phyloP scores from a whole-genome alignment of 2,797 vertebrate genomes.

The Sebastes alutus region DNA sequence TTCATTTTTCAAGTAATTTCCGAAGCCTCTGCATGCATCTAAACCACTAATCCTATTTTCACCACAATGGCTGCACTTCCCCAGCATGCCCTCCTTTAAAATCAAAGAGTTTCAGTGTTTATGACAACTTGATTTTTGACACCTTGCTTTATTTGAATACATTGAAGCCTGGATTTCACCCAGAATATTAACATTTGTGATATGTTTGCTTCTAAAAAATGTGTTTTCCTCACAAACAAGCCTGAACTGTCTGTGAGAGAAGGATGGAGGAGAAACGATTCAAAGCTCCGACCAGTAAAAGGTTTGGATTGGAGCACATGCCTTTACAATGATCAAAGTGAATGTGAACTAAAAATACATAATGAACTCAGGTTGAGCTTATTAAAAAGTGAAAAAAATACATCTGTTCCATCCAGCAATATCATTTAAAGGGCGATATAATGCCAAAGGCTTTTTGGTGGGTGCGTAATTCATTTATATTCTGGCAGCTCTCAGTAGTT shows the following conservation, averaged over 20 bases:
- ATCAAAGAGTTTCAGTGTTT: neutral
- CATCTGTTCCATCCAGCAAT: neutral
- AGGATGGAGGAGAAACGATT: neutral
- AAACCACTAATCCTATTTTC: neutral
- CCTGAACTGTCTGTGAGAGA: neutral
- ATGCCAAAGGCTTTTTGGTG: conserved; percentile 1
- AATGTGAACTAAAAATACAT: conserved; percentile 3
- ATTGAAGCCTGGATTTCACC: neutral
- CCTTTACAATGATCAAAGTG: neutral
- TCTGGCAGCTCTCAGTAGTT: conserved; percentile 2
- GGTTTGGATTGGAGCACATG: neutral
- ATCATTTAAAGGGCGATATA: conserved; percentile 12
- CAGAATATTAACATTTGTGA: neutral
- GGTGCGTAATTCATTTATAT: conserved; percentile 25
- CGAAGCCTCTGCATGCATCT: neutral
- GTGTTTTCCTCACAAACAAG: neutral
- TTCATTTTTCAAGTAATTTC: conserved; percentile 7
- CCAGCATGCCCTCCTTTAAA: neutral
- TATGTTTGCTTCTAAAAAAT: neutral
- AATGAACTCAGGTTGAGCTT: neutral
- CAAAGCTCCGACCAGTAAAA: neutral
- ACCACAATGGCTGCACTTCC: neutral
- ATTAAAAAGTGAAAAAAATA: conserved; percentile 5
- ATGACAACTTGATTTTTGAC: neutral
- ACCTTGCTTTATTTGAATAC: neutral